A percentile compares a stretch with the other conserved stretches of the same genome.
Evolutionary conservation across 2,797 vertebrate species (phyloP).

Genomic region (Gouania willdenowi): DNA sequence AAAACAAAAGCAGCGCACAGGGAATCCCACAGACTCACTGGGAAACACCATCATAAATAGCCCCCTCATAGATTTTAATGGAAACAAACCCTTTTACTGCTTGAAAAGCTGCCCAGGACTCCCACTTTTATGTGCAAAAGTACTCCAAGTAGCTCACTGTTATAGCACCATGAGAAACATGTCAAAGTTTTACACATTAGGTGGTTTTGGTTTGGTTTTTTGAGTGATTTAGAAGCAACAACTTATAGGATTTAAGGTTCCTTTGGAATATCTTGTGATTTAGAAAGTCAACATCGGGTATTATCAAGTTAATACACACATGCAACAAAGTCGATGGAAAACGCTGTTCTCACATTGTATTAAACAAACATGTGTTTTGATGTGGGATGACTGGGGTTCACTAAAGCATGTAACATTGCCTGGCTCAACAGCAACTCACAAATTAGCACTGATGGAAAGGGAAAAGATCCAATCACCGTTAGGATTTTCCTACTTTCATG

Average conservation of each 20-base stretch:
- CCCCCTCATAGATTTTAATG: conserved; percentile 55
- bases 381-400: no score
- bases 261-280: neutral
- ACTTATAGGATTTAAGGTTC: neutral
- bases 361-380: no score
- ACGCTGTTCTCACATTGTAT: no score
- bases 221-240: neutral
- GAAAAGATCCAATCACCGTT: conserved; percentile 1
- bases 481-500: conserved; percentile 11
- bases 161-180: conserved; percentile 49
- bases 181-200: conserved; percentile 39
- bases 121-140: conserved; percentile 48
- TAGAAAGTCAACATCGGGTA: no score
- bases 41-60: conserved; percentile 75
- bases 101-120: conserved; percentile 62
- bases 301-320: no score
- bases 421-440: conserved; percentile 22
- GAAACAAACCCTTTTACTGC: conserved; percentile 55
- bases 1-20: conserved; percentile 67
- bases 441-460: neutral
- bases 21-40: conserved; percentile 55
- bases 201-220: conserved; percentile 41
- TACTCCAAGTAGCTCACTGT: conserved; percentile 40
- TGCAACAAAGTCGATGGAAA: no score
- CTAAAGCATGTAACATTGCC: conserved; percentile 8